Conservation (phyloP, 2,797 vertebrate species). For the Spinus olivaceus region DNA sequence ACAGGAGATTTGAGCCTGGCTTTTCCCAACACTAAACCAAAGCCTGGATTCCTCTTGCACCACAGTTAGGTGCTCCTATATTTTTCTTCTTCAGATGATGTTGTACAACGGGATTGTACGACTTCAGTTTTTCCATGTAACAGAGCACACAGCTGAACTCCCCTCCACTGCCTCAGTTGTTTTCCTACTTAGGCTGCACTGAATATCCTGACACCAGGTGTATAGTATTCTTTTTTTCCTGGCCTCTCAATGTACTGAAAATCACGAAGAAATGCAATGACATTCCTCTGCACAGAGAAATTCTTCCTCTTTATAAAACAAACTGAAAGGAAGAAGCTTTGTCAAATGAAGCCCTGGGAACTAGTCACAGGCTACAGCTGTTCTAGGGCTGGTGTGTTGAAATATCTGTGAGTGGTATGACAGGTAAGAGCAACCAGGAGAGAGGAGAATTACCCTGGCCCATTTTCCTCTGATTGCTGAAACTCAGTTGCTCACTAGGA, state of each 20-base stretch:
- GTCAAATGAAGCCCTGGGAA: neutral
- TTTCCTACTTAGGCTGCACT: neutral
- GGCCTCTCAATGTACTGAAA: neutral
- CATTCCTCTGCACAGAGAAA: neutral
- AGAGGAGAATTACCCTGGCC: neutral
- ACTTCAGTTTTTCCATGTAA: neutral
- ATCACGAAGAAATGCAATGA: neutral
- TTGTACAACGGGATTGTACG: neutral
- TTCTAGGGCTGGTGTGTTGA: neutral
- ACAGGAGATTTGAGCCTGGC: neutral
- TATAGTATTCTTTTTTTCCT: neutral
- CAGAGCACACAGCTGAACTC: neutral
- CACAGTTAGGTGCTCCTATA: neutral
- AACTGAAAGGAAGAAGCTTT: neutral
- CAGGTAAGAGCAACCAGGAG: neutral
- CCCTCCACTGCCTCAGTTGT: neutral
- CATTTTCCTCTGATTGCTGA: neutral
- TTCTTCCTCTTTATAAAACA: neutral
- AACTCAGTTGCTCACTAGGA: neutral
- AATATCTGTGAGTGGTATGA: neutral
- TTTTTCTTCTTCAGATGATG: neutral
- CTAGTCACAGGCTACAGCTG: neutral
- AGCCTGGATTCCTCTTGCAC: neutral
- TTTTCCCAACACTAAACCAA: neutral
- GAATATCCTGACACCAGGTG: neutral